Conservation (phyloP, 2,888 invertebrate genomes). For the Clusia tigrina region DNA sequence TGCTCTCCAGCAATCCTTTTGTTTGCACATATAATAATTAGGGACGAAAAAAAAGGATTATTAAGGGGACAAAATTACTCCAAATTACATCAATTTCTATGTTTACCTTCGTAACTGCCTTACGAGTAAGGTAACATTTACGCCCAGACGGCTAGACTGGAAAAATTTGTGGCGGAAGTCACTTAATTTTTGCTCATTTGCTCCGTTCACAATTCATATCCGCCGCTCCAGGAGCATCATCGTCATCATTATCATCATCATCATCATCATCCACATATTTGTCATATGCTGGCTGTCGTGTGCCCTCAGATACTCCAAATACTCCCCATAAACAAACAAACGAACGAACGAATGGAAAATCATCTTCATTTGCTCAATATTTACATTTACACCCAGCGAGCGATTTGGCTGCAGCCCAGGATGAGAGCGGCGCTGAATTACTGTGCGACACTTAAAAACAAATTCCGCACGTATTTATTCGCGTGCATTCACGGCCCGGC, state of each 20-base stretch:
- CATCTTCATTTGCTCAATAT: slow-evolving; percentile 5
- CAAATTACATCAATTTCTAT: no score
- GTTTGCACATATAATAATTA: no score
- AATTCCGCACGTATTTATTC: slow-evolving; percentile 26
- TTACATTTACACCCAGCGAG: neutral
- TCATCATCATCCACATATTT: slow-evolving; percentile 17
- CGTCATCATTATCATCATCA: neutral
- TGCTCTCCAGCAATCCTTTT: no score
- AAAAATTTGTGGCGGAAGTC: slow-evolving; percentile 59
- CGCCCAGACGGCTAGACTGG: slow-evolving; percentile 60
- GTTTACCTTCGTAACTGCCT: neutral
- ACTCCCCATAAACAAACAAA: neutral
- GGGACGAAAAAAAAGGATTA: no score
- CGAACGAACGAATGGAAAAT: neutral
- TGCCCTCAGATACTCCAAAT: no score
- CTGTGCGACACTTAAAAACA: slow-evolving; percentile 30
- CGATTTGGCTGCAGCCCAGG: neutral
- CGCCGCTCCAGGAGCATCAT: slow-evolving; percentile 39
- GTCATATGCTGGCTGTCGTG: slow-evolving; percentile 10
- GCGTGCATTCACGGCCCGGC: neutral
- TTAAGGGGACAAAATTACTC: no score
- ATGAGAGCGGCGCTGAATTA: slow-evolving; percentile 1
- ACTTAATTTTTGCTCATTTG: slow-evolving; percentile 60
- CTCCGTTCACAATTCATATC: slow-evolving; percentile 57
- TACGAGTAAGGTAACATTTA: slow-evolving; percentile 25